phyloP scores from a whole-genome alignment of 2,888 invertebrate genomes.

The Plebejus melissa region DNA sequence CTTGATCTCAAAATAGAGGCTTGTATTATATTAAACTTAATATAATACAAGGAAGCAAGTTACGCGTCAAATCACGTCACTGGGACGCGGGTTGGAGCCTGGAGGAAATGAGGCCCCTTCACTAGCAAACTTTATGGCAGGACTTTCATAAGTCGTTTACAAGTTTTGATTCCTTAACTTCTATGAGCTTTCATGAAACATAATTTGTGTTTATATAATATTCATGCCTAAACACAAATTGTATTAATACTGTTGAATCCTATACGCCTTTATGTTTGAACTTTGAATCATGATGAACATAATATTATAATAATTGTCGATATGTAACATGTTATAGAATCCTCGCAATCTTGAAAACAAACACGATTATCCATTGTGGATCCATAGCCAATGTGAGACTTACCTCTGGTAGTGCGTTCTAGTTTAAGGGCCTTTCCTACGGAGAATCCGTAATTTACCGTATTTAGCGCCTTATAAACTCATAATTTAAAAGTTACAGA shows the following conservation, averaged over 20 bases:
- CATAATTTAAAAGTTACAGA: no score
- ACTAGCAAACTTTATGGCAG: neutral
- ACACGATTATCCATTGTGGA: no score
- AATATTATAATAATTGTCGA: neutral
- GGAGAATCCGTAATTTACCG: no score
- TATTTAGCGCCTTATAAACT: no score
- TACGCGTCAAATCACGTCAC: neutral
- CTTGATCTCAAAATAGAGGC: neutral
- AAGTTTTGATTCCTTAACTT: slow-evolving; percentile 8
- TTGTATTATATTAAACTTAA: neutral
- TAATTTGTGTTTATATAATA: neutral
- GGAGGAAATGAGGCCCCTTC: slow-evolving; percentile 18
- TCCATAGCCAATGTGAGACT: no score
- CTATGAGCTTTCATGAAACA: neutral
- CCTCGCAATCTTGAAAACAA: no score
- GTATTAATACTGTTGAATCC: neutral
- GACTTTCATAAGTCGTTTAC: slow-evolving; percentile 6
- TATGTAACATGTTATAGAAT: no score
- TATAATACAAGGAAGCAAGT: neutral
- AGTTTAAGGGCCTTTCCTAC: no score
- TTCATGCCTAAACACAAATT: neutral
- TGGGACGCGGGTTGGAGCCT: neutral
- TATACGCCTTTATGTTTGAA: neutral
- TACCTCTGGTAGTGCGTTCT: no score
- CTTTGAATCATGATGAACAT: neutral